Evolutionary conservation across 2,888 invertebrate genomes (phyloP).

Genomic region (Aspidiotus rigidus): DNA sequence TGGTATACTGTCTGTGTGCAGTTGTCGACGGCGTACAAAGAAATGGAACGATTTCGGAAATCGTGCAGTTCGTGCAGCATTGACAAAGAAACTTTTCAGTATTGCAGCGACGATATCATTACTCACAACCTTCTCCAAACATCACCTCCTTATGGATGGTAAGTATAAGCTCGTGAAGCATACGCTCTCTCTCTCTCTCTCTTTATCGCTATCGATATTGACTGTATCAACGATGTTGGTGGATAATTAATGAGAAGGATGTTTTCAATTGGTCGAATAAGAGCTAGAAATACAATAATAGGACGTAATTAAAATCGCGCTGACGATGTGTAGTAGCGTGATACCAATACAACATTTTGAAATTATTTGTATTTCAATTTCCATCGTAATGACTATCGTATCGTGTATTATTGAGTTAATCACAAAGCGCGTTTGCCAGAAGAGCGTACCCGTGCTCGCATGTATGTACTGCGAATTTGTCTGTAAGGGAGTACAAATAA

Average conservation of each 20-base stretch:
- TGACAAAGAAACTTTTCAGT: conserved; percentile 32
- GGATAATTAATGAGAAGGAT: not conserved
- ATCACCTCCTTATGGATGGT: conserved; percentile 30
- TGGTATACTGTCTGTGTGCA: conserved; percentile 11
- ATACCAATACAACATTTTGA: too few relatives aligned
- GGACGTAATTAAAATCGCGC: not conserved
- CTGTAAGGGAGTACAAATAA: too few relatives aligned
- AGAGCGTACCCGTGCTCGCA: too few relatives aligned
- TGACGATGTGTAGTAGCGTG: too few relatives aligned
- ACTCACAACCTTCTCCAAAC: conserved; percentile 29
- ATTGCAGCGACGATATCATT: conserved; percentile 32
- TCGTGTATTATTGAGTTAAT: too few relatives aligned
- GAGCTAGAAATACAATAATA: not conserved
- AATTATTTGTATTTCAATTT: too few relatives aligned
- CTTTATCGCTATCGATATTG: not conserved
- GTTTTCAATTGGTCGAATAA: not conserved
- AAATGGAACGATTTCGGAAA: conserved; percentile 31
- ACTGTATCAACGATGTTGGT: not conserved
- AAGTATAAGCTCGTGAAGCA: not conserved
- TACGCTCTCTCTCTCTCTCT: not conserved
- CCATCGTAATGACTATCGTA: too few relatives aligned
- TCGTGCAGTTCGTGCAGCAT: conserved; percentile 21
- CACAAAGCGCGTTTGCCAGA: too few relatives aligned
- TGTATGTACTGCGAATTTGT: too few relatives aligned
- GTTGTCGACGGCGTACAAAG: conserved; percentile 28